Conservation (phyloP, 2,113 vertebrate species). For the Meriones unguiculatus region DNA sequence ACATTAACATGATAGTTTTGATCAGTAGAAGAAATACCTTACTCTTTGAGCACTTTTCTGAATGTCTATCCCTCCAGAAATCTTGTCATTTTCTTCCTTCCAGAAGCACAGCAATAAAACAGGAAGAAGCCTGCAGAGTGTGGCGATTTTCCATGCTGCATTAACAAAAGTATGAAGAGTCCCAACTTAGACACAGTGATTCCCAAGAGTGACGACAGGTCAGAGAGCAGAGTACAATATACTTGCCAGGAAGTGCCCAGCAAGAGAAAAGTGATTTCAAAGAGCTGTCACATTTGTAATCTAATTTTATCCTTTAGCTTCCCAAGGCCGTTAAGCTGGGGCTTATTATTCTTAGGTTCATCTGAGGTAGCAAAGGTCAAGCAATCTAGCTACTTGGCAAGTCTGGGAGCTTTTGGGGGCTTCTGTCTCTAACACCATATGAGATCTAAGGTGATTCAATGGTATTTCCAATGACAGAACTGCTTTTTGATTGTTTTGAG, state of each 20-base stretch:
- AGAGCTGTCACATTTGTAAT: conserved; percentile 27
- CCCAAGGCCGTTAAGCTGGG: background rate
- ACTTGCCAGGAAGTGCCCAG: background rate
- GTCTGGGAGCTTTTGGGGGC: conserved; percentile 39
- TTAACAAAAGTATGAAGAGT: background rate
- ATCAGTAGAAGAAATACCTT: background rate
- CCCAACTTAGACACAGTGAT: background rate
- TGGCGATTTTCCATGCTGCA: background rate
- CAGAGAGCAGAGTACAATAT: background rate
- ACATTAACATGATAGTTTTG: background rate
- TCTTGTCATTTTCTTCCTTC: background rate
- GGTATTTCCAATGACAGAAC: conserved; percentile 50
- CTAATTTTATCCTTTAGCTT: conserved; percentile 67
- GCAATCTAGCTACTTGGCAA: background rate
- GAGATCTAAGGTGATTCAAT: background rate
- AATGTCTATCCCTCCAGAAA: background rate
- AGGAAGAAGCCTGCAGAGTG: background rate
- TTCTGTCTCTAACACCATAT: background rate
- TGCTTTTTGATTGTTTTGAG: conserved; percentile 16
- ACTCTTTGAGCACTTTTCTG: background rate
- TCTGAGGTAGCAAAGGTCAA: background rate
- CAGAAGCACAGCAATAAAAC: background rate
- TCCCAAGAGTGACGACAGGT: conserved; percentile 52
- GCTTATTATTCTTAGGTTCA: conserved; percentile 61
- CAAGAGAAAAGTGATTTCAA: conserved; percentile 53